Conservation (phyloP, 1,140 invertebrate genomes). For the Rhynchophorus ferrugineus region DNA sequence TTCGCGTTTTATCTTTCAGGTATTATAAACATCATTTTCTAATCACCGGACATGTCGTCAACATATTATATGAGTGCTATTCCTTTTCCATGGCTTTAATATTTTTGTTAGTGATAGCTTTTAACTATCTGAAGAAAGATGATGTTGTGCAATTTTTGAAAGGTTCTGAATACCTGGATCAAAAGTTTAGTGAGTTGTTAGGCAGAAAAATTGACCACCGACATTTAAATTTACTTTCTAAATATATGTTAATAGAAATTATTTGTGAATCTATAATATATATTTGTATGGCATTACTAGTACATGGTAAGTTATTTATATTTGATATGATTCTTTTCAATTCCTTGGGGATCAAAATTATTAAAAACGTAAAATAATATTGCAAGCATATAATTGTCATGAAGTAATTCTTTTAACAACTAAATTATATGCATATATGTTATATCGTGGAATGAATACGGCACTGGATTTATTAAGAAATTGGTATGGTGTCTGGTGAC, state of each 20-base stretch:
- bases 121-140: not conserved
- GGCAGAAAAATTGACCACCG: not conserved
- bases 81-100: not conserved
- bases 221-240: not conserved
- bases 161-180: not conserved
- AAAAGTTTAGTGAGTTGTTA: not conserved
- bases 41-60: not conserved
- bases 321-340: no score
- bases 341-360: no score
- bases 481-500: no score
- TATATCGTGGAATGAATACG: no score
- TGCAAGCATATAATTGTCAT: no score
- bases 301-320: no score
- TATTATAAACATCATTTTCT: constrained; percentile 5
- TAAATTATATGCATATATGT: no score
- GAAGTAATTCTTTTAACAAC: no score
- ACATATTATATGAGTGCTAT: not conserved
- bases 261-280: no score
- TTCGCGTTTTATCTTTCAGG: not conserved
- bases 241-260: not conserved
- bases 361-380: no score
- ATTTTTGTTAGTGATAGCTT: not conserved
- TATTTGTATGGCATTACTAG: no score
- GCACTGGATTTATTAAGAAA: no score
- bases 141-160: not conserved